These are phyloP conservation scores for Hesperophylax magnus DNA, from an alignment of 1,140 invertebrate species.

Conservation along the genomic window DNA sequence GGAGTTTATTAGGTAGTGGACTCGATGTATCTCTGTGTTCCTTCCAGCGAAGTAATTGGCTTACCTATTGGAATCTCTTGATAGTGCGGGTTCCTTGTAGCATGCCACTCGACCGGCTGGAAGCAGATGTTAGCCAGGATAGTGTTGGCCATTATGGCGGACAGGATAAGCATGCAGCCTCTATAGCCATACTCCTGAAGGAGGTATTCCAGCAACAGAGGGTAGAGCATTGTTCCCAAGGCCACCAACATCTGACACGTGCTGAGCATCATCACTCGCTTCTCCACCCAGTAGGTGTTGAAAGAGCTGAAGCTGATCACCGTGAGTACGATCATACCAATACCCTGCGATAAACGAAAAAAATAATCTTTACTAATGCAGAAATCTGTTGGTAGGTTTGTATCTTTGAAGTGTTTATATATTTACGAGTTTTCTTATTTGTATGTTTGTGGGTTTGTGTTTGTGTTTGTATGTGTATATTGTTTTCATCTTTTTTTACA, in stretches of 20 bases:
- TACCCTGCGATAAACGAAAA: neutral
- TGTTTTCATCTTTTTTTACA: too few relatives aligned
- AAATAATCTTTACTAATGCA: too few relatives aligned
- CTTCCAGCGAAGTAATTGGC: neutral
- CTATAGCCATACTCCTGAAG: constrained; percentile 74
- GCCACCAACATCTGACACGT: constrained; percentile 73
- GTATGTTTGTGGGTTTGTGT: too few relatives aligned
- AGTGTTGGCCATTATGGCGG: constrained; percentile 74
- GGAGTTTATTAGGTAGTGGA: too few relatives aligned
- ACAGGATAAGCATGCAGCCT: constrained; percentile 72
- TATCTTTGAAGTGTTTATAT: too few relatives aligned
- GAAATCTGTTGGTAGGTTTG: too few relatives aligned
- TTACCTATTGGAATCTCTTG: neutral
- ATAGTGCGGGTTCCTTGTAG: neutral
- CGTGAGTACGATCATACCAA: neutral
- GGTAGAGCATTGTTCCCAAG: constrained; percentile 72
- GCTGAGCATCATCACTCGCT: constrained; percentile 74
- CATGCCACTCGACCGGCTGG: constrained; percentile 74
- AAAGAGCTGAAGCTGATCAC: constrained; percentile 68
- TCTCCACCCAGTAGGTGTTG: constrained; percentile 73
- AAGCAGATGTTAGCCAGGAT: constrained; percentile 76
- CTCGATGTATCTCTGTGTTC: too few relatives aligned
- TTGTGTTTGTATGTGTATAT: too few relatives aligned
- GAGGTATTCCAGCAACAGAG: constrained; percentile 69
- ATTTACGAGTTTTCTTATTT: too few relatives aligned